Evolutionary conservation across 2,888 invertebrate genomes (phyloP).

Genomic region (Megastigmus dorsalis): DNA sequence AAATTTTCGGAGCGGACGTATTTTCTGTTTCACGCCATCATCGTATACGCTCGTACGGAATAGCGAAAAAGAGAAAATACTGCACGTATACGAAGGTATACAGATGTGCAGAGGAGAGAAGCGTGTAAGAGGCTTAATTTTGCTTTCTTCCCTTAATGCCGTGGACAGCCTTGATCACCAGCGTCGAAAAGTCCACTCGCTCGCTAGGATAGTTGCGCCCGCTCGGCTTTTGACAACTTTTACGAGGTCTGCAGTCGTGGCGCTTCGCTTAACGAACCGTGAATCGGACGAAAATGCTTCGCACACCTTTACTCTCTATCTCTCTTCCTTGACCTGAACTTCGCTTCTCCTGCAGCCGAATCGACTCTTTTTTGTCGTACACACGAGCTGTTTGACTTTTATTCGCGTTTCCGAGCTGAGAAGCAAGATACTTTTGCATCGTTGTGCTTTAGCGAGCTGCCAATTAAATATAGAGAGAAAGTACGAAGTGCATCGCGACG

Average conservation of each 20-base stretch:
- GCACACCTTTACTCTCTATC: background rate
- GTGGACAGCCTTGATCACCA: background rate
- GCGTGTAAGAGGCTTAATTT: too few relatives aligned
- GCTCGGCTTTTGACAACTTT: background rate
- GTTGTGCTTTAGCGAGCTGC: too few relatives aligned
- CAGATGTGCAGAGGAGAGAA: too few relatives aligned
- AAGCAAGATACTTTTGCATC: too few relatives aligned
- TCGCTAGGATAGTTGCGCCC: background rate
- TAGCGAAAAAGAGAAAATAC: too few relatives aligned
- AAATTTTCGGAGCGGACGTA: too few relatives aligned
- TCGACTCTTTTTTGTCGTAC: background rate
- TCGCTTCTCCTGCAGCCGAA: background rate
- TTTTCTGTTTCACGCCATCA: too few relatives aligned
- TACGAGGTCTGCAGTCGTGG: conserved; percentile 4
- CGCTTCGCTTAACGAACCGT: conserved; percentile 28
- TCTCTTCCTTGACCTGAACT: background rate
- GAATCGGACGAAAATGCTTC: conserved; percentile 16
- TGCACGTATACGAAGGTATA: too few relatives aligned
- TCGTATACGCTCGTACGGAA: too few relatives aligned
- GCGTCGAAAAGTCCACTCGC: background rate
- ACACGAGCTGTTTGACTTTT: background rate
- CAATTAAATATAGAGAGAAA: too few relatives aligned
- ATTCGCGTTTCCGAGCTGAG: background rate
- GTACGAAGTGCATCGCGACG: too few relatives aligned
- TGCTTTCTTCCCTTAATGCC: too few relatives aligned